Evolutionary conservation across 2,113 vertebrate genomes (phyloP), one percentile per base, ranked within the genome.

Genomic region (Galbula dea): DNA sequence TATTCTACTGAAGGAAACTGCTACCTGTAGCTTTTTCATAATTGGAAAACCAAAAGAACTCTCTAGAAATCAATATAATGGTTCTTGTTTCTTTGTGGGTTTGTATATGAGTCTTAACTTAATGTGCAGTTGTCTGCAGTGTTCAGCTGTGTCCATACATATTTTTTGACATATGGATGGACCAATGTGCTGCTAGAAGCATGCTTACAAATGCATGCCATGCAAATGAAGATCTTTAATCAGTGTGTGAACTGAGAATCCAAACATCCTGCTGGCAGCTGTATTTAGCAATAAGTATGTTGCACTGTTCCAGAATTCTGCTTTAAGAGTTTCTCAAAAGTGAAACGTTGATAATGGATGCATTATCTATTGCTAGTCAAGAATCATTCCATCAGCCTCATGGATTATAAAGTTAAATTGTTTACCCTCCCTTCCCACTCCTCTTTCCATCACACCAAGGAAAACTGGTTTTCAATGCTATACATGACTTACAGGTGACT

Each of bases 281-380:
- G 2, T 51, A 10, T 62, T 77, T 65, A 89, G 43, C 23, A 26
- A 3, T 12, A 32, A 19, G 7, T 11, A 58, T 73, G 20, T 16
- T 73, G 39, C 82, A 43, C n/a, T 73, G 17, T 26, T 83, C 19
- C 20, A 58, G 61, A 76, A 61, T 66, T 86, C 54, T 67, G 30
- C 61, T 71, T 77, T 54, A 7, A 57, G 10, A 59, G n/a, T 54
- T 77, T 93, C 11, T 75, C 36, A 86, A 89, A 86, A 84, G 52
- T 74, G 78, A 94, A 93, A 77, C 73, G 93, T 93, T 89, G 89
- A 93, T 95, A 96, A 90, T 90, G 59, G 89, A 79, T 41, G 36
- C 85, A 83, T 90, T 85, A 83, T 90, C 75, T 85, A 49, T 77
- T 82, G 55, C 86, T 91, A 36, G 87, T 96, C 93, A 72, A 76